Percentiles rank a stretch among this genome's conserved stretches.
Conservation (phyloP, 2,888 invertebrate genomes). For the Tiliacea aurago region DNA sequence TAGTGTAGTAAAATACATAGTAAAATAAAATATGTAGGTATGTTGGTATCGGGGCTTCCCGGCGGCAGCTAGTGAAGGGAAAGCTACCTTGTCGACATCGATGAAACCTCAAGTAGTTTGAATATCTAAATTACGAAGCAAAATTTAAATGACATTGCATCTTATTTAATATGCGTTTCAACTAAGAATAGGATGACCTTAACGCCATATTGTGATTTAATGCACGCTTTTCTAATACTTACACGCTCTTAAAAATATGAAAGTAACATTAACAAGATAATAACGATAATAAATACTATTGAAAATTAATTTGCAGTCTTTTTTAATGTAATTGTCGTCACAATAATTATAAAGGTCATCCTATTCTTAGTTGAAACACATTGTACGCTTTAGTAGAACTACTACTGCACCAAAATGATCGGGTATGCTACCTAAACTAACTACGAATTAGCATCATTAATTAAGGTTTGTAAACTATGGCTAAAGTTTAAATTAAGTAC, state of each 20-base stretch:
- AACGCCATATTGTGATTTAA: neutral
- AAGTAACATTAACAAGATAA: neutral
- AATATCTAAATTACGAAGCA: slow-evolving; percentile 7
- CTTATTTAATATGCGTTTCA: neutral
- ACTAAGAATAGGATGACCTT: too few relatives aligned
- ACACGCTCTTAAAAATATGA: slow-evolving; percentile 5
- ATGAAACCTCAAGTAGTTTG: neutral
- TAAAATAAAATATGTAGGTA: slow-evolving; percentile 3
- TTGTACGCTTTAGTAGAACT: too few relatives aligned
- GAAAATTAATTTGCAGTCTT: neutral
- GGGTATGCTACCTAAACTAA: too few relatives aligned
- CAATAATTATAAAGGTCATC: too few relatives aligned
- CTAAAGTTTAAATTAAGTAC: slow-evolving; percentile 5
- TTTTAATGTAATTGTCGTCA: too few relatives aligned
- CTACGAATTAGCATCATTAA: too few relatives aligned
- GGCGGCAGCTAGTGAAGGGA: neutral
- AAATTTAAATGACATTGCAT: slow-evolving; percentile 9
- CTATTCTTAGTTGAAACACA: too few relatives aligned
- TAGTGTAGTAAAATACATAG: slow-evolving; percentile 3
- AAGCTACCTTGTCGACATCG: neutral
- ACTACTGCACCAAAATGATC: too few relatives aligned
- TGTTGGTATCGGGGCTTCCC: neutral
- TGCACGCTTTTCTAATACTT: slow-evolving; percentile 2
- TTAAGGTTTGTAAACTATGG: neutral
- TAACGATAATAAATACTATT: neutral